Evolutionary conservation across 2,113 vertebrate genomes (phyloP).

Genomic region (Proterorhinus semilunaris): DNA sequence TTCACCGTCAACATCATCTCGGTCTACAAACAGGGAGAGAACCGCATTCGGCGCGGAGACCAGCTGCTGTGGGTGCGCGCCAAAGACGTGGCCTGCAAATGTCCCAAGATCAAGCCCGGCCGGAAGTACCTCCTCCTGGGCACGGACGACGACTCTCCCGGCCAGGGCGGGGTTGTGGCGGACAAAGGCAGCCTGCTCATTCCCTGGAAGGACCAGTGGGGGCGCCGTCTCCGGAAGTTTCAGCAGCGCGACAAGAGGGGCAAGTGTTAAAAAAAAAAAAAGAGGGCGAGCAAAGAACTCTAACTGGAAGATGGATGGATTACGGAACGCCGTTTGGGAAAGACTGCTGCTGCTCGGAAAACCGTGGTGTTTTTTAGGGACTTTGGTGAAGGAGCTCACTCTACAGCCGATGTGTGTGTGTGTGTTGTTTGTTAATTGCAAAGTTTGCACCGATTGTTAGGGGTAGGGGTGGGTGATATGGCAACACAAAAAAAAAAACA

Average conservation of each 20-base stretch:
- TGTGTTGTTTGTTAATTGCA: constrained; percentile 73
- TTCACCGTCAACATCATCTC: constrained; percentile 98
- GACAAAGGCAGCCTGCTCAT: constrained; percentile 98
- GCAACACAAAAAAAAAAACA: neutral
- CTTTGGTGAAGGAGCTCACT: constrained; percentile 76
- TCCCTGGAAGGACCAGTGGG: constrained; percentile 98
- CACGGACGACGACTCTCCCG: constrained; percentile 88
- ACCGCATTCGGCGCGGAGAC: constrained; percentile 93
- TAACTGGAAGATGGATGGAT: constrained; percentile 56
- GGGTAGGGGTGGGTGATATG: constrained; percentile 12
- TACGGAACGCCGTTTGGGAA: constrained; percentile 41
- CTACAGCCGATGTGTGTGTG: constrained; percentile 58
- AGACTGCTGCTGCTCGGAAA: constrained; percentile 73
- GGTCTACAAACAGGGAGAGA: constrained; percentile 93
- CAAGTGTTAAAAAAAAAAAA: constrained; percentile 93
- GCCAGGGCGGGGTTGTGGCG: constrained; percentile 93
- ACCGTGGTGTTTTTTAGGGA: constrained; percentile 66
- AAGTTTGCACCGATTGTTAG: constrained; percentile 81
- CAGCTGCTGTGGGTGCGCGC: constrained; percentile 96
- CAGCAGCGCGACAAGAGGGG: constrained; percentile 98
- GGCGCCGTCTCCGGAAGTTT: constrained; percentile 94
- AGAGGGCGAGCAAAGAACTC: constrained; percentile 51
- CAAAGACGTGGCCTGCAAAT: constrained; percentile 95
- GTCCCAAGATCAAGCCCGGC: constrained; percentile 94
- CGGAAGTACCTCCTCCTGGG: constrained; percentile 96